Evolutionary conservation across 2,797 vertebrate species (phyloP), one percentile per base, ranked within the genome.

Genomic region (Amphiprion clarkii): DNA sequence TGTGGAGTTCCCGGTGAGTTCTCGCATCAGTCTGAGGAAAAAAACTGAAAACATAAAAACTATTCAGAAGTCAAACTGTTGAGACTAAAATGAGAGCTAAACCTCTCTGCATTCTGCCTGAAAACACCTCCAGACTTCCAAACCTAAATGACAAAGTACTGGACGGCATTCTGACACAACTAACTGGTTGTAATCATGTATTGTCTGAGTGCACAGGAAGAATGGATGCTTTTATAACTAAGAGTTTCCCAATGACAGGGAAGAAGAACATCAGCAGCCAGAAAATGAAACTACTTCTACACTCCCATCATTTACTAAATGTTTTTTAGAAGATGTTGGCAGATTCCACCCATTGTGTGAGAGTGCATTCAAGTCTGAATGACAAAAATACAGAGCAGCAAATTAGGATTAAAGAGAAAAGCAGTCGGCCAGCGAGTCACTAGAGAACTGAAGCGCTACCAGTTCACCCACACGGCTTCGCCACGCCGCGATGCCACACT

Each of bases 331-430:
- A 75, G 31, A 42, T 42, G 58, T 40, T 58, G 58, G 53, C 48
- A 42, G 55, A 62, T 78, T 77, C 67, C 29, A 61, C 16, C 54
- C 58, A 73, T 74, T 81, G 78, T 74, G 68, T 71, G 81, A 44
- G 46, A 65, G 60, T 67, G 67, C 36, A 77, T 80, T 80, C 49
- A 52, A 44, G 62, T 84, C 84, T 79, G 59, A 87, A 80, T 83
- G 59, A 82, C 75, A 82, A 73, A 89, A 83, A 86, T 60, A 70
- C 76, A 51, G 55, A 88, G 74, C 73, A 71, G 80, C 56, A 76
- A 75, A 87, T 85, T 74, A 79, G 76, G 84, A 86, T 76, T 84
- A 83, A 83, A 85, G 84, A 91, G 82, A 87, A 77, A 89, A 90
- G 86, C 88, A 87, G 85, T 88, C 79, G 83, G 92, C 79, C 39